Conservation (phyloP, 2,797 vertebrate species). For the Eulemur rubriventer region DNA sequence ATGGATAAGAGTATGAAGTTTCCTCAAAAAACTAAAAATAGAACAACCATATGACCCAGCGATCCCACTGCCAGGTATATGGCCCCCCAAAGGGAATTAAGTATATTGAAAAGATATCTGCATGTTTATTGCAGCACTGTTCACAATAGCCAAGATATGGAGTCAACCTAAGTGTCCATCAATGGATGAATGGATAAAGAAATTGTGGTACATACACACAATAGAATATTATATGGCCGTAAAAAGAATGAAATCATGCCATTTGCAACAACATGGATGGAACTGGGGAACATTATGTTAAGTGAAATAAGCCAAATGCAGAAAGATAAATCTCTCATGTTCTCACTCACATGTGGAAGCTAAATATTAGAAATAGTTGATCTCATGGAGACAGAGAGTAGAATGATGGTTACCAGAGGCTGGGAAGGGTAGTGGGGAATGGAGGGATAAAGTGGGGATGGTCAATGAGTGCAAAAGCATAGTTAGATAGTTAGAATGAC, state of each 20-base stretch:
- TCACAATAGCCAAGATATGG: neutral
- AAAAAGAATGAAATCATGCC: neutral
- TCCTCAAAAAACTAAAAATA: neutral
- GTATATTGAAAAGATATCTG: neutral
- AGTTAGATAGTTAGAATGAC: neutral
- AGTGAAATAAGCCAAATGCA: neutral
- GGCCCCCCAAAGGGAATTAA: neutral
- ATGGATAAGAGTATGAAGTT: neutral
- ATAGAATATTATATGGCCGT: neutral
- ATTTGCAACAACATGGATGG: neutral
- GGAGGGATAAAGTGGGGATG: neutral
- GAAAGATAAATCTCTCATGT: neutral
- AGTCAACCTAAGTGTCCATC: neutral
- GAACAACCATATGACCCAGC: neutral
- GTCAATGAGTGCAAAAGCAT: neutral
- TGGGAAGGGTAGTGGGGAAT: neutral
- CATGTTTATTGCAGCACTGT: neutral
- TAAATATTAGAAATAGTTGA: neutral
- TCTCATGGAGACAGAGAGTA: neutral
- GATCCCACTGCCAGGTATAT: neutral
- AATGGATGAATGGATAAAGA: neutral
- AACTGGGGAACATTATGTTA: neutral
- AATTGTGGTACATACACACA: neutral
- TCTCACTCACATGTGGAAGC: neutral
- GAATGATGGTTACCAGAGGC: neutral